Evolutionary conservation across 2,113 vertebrate genomes (phyloP).

Genomic region (Bos indicus): DNA sequence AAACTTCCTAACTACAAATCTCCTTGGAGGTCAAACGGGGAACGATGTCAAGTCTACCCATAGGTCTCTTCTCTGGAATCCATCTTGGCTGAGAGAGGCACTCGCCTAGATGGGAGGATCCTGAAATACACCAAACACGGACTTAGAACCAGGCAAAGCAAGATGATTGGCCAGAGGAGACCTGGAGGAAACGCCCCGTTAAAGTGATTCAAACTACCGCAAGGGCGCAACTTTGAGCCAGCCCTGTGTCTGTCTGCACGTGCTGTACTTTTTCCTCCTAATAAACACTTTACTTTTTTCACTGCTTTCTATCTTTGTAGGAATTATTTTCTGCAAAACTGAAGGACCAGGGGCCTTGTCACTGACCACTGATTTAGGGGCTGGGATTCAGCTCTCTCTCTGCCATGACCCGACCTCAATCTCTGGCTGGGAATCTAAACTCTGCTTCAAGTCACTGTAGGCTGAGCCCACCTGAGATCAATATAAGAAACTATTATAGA

Average conservation of each 20-base stretch:
- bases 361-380: not conserved
- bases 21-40: not conserved
- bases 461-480: not conserved
- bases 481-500: not conserved
- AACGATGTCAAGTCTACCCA: not conserved
- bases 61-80: not conserved
- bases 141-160: not conserved
- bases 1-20: not conserved
- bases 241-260: rapidly evolving
- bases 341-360: not conserved
- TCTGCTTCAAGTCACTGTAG: not conserved
- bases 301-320: not conserved
- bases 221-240: not conserved
- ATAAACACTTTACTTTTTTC: not conserved
- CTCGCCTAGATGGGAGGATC: not conserved
- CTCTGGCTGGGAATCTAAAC: not conserved
- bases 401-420: not conserved
- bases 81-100: not conserved
- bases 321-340: not conserved
- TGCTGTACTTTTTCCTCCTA: not conserved
- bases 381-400: not conserved
- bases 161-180: not conserved
- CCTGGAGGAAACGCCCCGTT: not conserved
- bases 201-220: not conserved
- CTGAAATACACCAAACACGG: not conserved